Base-by-base conservation (phyloP, 2,888 invertebrate genomes). In the Mamestra brassicae region DNA sequence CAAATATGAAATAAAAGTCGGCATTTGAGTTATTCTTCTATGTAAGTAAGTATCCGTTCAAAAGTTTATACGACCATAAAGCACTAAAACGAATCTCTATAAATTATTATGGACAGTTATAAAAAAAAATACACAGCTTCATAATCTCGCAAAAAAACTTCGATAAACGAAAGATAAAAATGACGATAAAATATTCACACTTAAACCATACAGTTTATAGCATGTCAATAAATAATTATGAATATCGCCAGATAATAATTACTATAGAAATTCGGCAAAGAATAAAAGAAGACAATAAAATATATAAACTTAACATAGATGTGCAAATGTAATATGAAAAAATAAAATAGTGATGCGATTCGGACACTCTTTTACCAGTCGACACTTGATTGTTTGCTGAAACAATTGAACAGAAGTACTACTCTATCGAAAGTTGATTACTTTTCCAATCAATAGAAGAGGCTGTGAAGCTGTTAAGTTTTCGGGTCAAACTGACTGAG, bases 51-150 rank as follows among this genome's bases (percentile, higher is more conserved):
- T 67, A 42, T 58, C 38, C 26, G 58, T 62, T 72, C 50, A 69
- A 77, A 60, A 55, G 62, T 47, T 62, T 63, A 66, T 62, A 70
- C n/a, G 11, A 71, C 58, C 65, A 65, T 71, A 69, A 74, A 78
- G 62, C 36, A 71, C 61, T 83, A 65, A 81, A 78, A 83, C 54
- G 68, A 78, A 83, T 83, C 45, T 62, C 47, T 26, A 74, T 81
- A 67, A 74, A 74, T 78, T 55, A 71, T 62, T 62, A 52, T 79
- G 42, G 57, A 69, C 50, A 36, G 36, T 54, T 10, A 74, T 42
- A 26, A 62, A 61, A 55, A 17, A 52, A 63, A 76, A 50, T 47
- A 62, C 26, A 67, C 57, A 63, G n/a, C 15, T 50, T 63, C 62
- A 71, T 71, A 71, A 71, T 38, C 36, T 67, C 45, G 76, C 71